Evolutionary conservation across 2,797 vertebrate species (phyloP).

Genomic region (Numenius phaeopus): DNA sequence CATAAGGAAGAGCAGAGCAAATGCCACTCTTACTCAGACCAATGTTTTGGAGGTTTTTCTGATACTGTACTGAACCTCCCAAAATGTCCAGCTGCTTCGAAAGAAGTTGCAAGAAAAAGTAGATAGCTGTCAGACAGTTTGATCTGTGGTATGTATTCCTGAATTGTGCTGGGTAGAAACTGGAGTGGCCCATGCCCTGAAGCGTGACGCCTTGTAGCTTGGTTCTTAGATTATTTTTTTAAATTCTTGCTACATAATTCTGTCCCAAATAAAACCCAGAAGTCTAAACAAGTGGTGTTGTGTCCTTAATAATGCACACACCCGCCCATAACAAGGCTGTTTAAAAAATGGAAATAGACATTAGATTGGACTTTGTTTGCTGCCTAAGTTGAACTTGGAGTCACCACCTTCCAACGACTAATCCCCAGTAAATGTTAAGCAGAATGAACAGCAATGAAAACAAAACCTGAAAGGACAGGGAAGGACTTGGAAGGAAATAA

Average conservation of each 20-base stretch:
- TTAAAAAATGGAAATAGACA: background rate
- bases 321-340: background rate
- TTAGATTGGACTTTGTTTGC: background rate
- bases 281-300: rapidly evolving
- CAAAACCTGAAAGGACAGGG: constrained; percentile 32
- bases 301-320: background rate
- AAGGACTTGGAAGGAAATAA: constrained; percentile 47
- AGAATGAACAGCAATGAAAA: constrained; percentile 47
- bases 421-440: background rate
- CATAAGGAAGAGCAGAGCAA: background rate
- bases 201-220: background rate
- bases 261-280: background rate
- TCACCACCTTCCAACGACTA: background rate
- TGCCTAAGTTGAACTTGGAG: background rate
- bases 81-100: background rate
- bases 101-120: background rate
- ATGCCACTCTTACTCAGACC: background rate
- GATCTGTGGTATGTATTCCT: background rate
- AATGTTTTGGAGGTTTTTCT: background rate
- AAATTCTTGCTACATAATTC: background rate
- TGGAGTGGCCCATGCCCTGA: background rate
- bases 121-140: background rate
- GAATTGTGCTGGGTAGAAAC: background rate
- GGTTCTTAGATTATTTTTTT: background rate
- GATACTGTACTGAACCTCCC: background rate